Evolutionary conservation across 2,797 vertebrate genomes (phyloP).

Genomic region (Scleropages formosus): DNA sequence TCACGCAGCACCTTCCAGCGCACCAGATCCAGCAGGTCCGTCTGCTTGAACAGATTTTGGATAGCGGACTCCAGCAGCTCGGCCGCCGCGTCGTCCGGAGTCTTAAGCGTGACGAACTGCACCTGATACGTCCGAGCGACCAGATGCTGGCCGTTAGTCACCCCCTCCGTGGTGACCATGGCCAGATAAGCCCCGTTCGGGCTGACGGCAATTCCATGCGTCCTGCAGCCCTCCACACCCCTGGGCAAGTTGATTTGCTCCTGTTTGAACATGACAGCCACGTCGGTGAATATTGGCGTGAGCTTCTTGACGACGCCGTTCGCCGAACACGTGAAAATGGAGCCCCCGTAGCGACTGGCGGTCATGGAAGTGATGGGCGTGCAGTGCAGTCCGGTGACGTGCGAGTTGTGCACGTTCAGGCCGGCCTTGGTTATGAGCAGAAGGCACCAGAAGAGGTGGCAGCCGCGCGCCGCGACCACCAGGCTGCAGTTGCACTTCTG

Average conservation of each 20-base stretch:
- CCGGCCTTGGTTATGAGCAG: constrained; percentile 86
- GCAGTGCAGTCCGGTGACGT: constrained; percentile 87
- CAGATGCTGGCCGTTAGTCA: constrained; percentile 73
- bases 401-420: constrained; percentile 90
- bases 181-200: constrained; percentile 83
- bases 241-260: constrained; percentile 78
- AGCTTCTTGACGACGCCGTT: constrained; percentile 86
- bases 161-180: constrained; percentile 77
- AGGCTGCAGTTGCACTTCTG: constrained; percentile 90
- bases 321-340: constrained; percentile 81
- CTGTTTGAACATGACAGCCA: constrained; percentile 82
- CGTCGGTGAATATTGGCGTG: constrained; percentile 83
- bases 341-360: constrained; percentile 73
- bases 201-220: constrained; percentile 83
- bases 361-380: constrained; percentile 84
- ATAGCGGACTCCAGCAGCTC: constrained; percentile 79
- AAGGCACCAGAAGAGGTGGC: constrained; percentile 92
- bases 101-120: constrained; percentile 85
- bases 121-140: constrained; percentile 75
- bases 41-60: constrained; percentile 82
- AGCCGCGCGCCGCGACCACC: constrained; percentile 85
- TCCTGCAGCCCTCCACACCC: constrained; percentile 70
- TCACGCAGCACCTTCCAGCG: constrained; percentile 86
- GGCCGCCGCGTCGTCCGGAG: constrained; percentile 76
- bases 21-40: constrained; percentile 84